Percentiles rank a stretch among this genome's conserved stretches.
phyloP scores from a whole-genome alignment of 2,797 vertebrate species.

The Echiichthys vipera region DNA sequence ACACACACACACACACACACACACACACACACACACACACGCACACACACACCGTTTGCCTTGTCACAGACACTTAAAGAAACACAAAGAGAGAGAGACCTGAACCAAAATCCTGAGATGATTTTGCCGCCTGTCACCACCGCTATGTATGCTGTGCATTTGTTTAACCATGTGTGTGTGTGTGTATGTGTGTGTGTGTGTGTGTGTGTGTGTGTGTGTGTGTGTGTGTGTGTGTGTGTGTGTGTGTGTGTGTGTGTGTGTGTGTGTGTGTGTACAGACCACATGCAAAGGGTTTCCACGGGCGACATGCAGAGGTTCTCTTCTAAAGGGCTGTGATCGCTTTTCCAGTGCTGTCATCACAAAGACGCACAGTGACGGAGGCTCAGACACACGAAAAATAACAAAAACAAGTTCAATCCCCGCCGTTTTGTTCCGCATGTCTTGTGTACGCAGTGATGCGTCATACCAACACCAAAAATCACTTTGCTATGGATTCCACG shows the following conservation, averaged over 20 bases:
- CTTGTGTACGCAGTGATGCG: background rate
- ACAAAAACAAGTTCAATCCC: constrained; percentile 24
- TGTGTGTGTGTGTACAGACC: constrained; percentile 54
- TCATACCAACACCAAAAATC: constrained; percentile 35
- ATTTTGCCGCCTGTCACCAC: constrained; percentile 74
- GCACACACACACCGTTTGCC: constrained; percentile 53
- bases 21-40: constrained; percentile 33
- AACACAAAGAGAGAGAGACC: constrained; percentile 79
- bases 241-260: constrained; percentile 35
- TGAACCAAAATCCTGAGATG: constrained; percentile 69
- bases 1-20: constrained; percentile 23
- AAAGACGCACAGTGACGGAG: constrained; percentile 55
- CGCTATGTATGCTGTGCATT: constrained; percentile 14
- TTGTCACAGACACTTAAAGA: constrained; percentile 82
- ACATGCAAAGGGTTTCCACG: constrained; percentile 77
- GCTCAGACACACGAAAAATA: constrained; percentile 1
- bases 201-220: constrained; percentile 16
- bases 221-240: constrained; percentile 26
- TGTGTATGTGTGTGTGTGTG: constrained; percentile 7
- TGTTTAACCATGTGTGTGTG: constrained; percentile 12
- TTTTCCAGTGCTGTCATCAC: constrained; percentile 76
- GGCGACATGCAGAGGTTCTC: constrained; percentile 68
- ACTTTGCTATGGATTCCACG: constrained; percentile 39
- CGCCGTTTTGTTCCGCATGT: constrained; percentile 16
- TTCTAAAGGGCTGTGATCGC: constrained; percentile 63